These are phyloP conservation scores for Hipparchia sbordonii DNA, from an alignment of 2,888 invertebrate species.

Conservation along the genomic window DNA sequence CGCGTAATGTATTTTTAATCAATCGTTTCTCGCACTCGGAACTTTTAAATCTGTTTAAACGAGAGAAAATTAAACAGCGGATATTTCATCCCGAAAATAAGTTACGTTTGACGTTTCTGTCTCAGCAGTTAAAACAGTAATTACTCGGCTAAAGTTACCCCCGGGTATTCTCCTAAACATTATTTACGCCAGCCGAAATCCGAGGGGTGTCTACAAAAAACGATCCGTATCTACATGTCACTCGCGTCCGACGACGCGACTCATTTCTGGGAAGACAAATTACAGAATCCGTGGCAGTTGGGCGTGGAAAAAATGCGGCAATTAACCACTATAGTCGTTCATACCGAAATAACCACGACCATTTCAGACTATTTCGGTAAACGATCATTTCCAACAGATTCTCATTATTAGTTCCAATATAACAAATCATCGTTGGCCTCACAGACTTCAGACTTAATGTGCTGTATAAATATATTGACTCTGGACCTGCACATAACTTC, in stretches of 20 bases:
- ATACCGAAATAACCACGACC: slow-evolving; percentile 69
- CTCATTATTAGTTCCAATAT: slow-evolving; percentile 22
- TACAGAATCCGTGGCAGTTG: slow-evolving; percentile 74
- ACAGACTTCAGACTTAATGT: slow-evolving; percentile 39
- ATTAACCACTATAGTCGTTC: slow-evolving; percentile 68
- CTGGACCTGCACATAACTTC: slow-evolving; percentile 34
- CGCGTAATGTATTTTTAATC: slow-evolving; percentile 51
- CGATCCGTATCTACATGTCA: slow-evolving; percentile 73
- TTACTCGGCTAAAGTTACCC: slow-evolving; percentile 81
- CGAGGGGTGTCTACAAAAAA: slow-evolving; percentile 69
- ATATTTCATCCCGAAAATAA: slow-evolving; percentile 67
- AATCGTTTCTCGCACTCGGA: slow-evolving; percentile 34
- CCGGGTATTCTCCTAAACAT: slow-evolving; percentile 75
- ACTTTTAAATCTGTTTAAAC: slow-evolving; percentile 37
- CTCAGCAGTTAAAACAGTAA: slow-evolving; percentile 79
- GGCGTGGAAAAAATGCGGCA: slow-evolving; percentile 78
- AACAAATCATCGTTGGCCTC: slow-evolving; percentile 24
- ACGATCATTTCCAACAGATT: slow-evolving; percentile 34
- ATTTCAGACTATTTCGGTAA: slow-evolving; percentile 70
- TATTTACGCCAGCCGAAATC: slow-evolving; percentile 77
- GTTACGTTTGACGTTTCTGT: slow-evolving; percentile 76
- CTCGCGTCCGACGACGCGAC: slow-evolving; percentile 80
- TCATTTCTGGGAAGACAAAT: slow-evolving; percentile 83
- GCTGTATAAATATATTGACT: slow-evolving; percentile 31
- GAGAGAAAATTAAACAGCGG: slow-evolving; percentile 48